These are phyloP conservation scores for Acronicta psi DNA, from an alignment of 2,888 invertebrate genomes.

Conservation along the genomic window DNA sequence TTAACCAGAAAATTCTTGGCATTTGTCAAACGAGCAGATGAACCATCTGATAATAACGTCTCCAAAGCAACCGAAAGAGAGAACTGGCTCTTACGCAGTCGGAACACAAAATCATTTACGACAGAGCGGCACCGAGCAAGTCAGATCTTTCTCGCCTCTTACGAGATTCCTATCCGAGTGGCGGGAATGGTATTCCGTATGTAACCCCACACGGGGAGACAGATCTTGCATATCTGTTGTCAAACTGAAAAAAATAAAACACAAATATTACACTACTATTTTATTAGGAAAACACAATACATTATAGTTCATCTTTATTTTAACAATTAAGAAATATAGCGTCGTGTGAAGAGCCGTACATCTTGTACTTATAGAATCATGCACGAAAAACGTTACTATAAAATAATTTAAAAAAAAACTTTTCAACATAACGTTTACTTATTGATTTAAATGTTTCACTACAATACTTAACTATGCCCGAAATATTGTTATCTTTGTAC, in stretches of 20 bases:
- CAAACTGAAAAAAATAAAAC: constrained; percentile 68
- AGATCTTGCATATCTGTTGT: neutral
- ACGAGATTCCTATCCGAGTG: too few relatives aligned
- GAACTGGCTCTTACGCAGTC: too few relatives aligned
- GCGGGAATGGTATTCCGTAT: too few relatives aligned
- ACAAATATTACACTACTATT: constrained; percentile 76
- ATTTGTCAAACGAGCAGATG: too few relatives aligned
- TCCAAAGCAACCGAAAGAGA: too few relatives aligned
- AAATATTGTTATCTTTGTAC: constrained; percentile 65
- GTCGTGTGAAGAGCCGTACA: constrained; percentile 75
- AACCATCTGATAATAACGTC: too few relatives aligned
- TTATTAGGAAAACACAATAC: constrained; percentile 88
- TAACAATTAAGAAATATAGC: constrained; percentile 82
- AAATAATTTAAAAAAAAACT: constrained; percentile 70
- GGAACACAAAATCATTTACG: too few relatives aligned
- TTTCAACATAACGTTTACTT: constrained; percentile 69
- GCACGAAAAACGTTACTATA: constrained; percentile 75
- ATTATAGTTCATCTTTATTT: constrained; percentile 81
- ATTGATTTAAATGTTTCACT: constrained; percentile 53
- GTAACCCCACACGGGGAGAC: too few relatives aligned
- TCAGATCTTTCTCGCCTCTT: too few relatives aligned
- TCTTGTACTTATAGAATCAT: constrained; percentile 80
- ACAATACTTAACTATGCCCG: constrained; percentile 62
- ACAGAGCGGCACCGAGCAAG: too few relatives aligned
- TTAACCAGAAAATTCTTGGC: too few relatives aligned